A percentile compares a stretch with the other conserved stretches of the same genome.
Evolutionary conservation across 2,888 invertebrate species (phyloP).

Genomic region (Campoplex capitator): DNA sequence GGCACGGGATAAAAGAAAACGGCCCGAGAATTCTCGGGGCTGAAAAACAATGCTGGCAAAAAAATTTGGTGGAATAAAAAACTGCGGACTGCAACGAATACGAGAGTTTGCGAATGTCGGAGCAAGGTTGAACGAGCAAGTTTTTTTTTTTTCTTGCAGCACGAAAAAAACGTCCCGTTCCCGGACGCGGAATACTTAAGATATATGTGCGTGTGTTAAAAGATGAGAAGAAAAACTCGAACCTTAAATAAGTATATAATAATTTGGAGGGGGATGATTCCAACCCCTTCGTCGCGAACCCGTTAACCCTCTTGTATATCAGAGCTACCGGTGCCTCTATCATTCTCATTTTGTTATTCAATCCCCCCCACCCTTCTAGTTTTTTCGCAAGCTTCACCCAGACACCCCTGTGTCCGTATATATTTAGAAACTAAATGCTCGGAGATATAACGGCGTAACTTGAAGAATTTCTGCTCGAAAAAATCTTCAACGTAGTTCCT

Average conservation of each 20-base stretch:
- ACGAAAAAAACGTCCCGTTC: constrained; percentile 77
- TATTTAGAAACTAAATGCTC: constrained; percentile 14
- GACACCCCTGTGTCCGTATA: constrained; percentile 31
- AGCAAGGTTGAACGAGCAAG: constrained; percentile 11
- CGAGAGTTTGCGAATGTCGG: constrained; percentile 54
- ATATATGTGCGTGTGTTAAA: constrained; percentile 7
- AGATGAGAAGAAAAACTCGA: constrained; percentile 62
- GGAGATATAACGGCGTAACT: background rate
- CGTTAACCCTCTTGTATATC: constrained; percentile 54
- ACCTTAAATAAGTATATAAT: constrained; percentile 85
- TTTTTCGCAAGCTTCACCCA: constrained; percentile 63
- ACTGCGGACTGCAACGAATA: constrained; percentile 18
- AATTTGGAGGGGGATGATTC: constrained; percentile 77
- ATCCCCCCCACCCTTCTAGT: constrained; percentile 63
- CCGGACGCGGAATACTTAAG: constrained; percentile 69
- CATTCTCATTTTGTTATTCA: constrained; percentile 65
- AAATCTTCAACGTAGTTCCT: background rate
- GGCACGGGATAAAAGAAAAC: constrained; percentile 46
- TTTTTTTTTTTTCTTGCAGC: constrained; percentile 29
- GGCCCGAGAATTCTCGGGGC: constrained; percentile 45
- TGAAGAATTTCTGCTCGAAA: background rate
- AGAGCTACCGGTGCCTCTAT: constrained; percentile 64
- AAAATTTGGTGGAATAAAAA: constrained; percentile 35
- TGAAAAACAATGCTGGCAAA: constrained; percentile 56
- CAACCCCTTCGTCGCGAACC: constrained; percentile 71